Conservation (phyloP, 1,140 invertebrate species). For the Phortica variegata region DNA sequence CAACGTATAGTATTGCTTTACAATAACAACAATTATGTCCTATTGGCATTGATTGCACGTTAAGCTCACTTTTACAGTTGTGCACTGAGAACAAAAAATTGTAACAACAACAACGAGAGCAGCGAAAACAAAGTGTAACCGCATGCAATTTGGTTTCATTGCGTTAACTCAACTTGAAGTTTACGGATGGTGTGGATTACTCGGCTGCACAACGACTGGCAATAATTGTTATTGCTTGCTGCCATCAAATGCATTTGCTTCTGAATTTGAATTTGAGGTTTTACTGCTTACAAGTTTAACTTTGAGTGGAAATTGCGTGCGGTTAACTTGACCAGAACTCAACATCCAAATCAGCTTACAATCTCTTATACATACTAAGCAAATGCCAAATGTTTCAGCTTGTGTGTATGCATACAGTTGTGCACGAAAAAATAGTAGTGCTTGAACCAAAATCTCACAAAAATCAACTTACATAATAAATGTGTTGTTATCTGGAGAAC, state of each 20-base stretch:
- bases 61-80: constrained; percentile 3
- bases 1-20: constrained; percentile 40
- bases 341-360: too few species aligned
- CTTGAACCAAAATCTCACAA: too few species aligned
- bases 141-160: constrained; percentile 20
- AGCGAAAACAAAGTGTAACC: constrained; percentile 6
- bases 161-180: background rate
- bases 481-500: too few species aligned
- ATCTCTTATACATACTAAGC: too few species aligned
- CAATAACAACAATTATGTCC: constrained; percentile 38
- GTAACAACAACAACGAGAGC: background rate
- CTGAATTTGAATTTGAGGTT: too few species aligned
- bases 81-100: constrained; percentile 1
- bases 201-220: too few species aligned
- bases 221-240: constrained; percentile 7
- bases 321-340: background rate
- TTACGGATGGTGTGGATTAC: too few species aligned
- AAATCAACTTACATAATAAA: too few species aligned
- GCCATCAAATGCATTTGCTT: constrained; percentile 10
- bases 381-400: too few species aligned
- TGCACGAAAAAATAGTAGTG: too few species aligned
- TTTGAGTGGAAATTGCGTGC: too few species aligned
- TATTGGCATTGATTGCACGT: constrained; percentile 5
- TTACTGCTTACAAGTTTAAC: too few species aligned
- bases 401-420: constrained; percentile 3